These are phyloP conservation scores for Poeciliopsis infans DNA, from an alignment of 2,797 vertebrate species.

Conservation along the genomic window DNA sequence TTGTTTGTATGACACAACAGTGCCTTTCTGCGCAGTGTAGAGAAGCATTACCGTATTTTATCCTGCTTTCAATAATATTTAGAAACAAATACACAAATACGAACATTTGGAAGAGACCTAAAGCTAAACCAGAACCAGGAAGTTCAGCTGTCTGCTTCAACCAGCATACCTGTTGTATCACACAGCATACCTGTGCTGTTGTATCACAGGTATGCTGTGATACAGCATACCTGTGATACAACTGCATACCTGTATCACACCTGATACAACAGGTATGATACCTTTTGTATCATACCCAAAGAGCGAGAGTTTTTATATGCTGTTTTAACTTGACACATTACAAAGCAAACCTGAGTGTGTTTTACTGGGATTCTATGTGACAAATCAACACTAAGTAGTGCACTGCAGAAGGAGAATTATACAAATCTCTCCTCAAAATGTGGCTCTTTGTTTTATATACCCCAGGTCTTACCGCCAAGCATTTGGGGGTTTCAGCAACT, in stretches of 20 bases:
- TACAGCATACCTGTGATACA: no score
- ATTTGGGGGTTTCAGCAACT: neutral
- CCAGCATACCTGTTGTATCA: neutral
- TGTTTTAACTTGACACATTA: neutral
- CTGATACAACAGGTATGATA: neutral
- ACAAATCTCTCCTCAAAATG: neutral
- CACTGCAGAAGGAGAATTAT: neutral
- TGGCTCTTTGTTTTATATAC: neutral
- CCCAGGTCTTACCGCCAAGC: neutral
- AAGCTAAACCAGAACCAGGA: neutral
- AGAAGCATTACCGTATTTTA: neutral
- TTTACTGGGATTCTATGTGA: neutral
- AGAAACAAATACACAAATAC: neutral
- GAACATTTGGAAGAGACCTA: neutral
- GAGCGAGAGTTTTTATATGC: neutral
- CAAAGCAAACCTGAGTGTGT: neutral
- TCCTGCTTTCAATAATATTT: neutral
- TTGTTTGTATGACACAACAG: neutral
- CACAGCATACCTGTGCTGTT: no score
- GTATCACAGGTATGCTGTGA: no score
- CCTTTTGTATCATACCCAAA: neutral
- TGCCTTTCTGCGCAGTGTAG: neutral
- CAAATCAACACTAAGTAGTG: neutral
- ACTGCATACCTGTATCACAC: no score
- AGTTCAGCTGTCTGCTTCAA: neutral